Percentiles rank a stretch among this genome's conserved stretches.
Conservation (phyloP, 2,888 invertebrate genomes). For the Tuta absoluta region DNA sequence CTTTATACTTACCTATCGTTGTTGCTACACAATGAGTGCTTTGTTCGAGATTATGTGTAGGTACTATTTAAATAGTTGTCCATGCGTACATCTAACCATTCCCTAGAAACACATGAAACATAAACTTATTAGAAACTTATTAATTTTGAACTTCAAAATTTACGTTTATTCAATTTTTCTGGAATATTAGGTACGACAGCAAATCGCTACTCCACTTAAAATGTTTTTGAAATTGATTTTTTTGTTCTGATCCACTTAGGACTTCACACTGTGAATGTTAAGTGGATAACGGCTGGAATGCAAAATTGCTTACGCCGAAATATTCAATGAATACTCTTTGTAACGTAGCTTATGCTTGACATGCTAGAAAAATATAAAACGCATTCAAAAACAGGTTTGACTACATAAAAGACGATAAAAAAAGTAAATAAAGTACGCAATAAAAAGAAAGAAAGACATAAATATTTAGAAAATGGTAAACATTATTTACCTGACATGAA, state of each 20-base stretch:
- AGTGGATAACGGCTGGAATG: conserved; percentile 60
- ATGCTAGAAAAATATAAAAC: background rate
- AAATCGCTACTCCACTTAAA: conserved; percentile 13
- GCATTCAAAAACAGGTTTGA: too few relatives aligned
- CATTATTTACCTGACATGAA: background rate
- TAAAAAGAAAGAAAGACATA: too few relatives aligned
- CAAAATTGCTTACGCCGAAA: conserved; percentile 37
- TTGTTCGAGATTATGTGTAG: background rate
- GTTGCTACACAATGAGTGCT: too few relatives aligned
- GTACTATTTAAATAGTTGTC: too few relatives aligned
- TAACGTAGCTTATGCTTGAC: background rate
- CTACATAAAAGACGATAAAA: too few relatives aligned
- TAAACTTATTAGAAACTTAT: too few relatives aligned
- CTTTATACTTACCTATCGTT: too few relatives aligned
- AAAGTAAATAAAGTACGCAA: too few relatives aligned
- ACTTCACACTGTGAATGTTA: conserved; percentile 56
- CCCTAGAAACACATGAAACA: too few relatives aligned
- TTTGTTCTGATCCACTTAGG: conserved; percentile 55
- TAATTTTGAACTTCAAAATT: too few relatives aligned
- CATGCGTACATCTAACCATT: too few relatives aligned
- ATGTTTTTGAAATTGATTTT: conserved; percentile 49
- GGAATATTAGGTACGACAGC: background rate
- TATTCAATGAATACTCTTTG: conserved; percentile 5
- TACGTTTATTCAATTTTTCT: background rate
- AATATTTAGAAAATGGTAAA: too few relatives aligned